Evolutionary conservation across 2,797 vertebrate genomes (phyloP).

Genomic region (Apogon talboti): DNA sequence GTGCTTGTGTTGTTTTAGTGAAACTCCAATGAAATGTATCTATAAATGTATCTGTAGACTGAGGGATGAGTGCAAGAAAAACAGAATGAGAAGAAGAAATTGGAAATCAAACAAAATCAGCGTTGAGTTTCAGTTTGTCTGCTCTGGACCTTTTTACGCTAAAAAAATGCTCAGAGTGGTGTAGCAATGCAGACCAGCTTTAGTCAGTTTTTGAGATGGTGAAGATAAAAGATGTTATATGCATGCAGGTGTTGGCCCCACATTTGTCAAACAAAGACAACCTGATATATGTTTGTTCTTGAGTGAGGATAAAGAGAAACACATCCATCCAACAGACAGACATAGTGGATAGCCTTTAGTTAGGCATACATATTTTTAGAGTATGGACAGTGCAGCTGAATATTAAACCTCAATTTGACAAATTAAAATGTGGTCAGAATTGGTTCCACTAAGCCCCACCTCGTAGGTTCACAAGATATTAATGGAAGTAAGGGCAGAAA

Average conservation of each 20-base stretch:
- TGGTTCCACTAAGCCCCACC: neutral
- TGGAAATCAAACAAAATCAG: neutral
- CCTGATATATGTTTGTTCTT: constrained; percentile 17
- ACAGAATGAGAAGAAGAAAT: constrained; percentile 8
- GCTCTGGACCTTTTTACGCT: constrained; percentile 15
- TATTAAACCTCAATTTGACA: neutral
- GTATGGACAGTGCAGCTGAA: neutral
- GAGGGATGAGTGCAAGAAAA: constrained; percentile 11
- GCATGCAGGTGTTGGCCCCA: neutral
- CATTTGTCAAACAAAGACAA: constrained; percentile 6
- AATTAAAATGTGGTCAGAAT: neutral
- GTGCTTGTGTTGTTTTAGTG: constrained; percentile 31
- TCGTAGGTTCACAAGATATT: too few species aligned
- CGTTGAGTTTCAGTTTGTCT: constrained; percentile 17
- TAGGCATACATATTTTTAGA: neutral
- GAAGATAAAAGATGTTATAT: constrained; percentile 21
- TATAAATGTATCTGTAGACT: constrained; percentile 36
- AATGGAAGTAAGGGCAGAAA: too few species aligned
- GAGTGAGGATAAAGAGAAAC: constrained; percentile 22
- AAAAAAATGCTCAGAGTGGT: constrained; percentile 14
- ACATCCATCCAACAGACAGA: constrained; percentile 7
- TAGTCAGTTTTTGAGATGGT: constrained; percentile 27
- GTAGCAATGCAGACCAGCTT: constrained; percentile 9
- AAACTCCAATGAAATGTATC: constrained; percentile 31
- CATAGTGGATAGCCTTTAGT: neutral